Evolutionary conservation across 2,113 vertebrate genomes (phyloP).

Genomic region (Thamnophis sirtalis): DNA sequence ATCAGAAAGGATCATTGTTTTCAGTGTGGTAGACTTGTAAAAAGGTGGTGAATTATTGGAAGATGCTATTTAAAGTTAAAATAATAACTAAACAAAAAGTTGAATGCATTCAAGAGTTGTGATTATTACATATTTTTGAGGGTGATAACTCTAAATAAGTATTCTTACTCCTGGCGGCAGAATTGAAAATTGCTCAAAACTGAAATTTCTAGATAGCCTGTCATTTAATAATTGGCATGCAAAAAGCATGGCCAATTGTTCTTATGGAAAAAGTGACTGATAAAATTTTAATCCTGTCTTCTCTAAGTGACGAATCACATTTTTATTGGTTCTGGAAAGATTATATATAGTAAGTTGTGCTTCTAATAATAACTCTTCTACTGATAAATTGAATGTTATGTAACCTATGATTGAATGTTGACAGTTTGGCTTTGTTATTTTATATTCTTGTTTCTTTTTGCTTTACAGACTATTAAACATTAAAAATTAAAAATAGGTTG

Average conservation of each 20-base stretch:
- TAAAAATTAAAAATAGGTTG: neutral
- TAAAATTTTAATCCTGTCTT: neutral
- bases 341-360: neutral
- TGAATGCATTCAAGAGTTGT: neutral
- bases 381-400: neutral
- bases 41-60: neutral
- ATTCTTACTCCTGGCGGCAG: neutral
- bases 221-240: neutral
- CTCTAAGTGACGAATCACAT: neutral
- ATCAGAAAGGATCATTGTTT: neutral
- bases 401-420: neutral
- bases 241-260: neutral
- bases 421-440: neutral
- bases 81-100: neutral
- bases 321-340: neutral
- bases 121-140: neutral
- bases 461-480: neutral
- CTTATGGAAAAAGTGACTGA: neutral
- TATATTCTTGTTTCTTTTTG: neutral
- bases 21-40: neutral
- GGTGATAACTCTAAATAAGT: neutral
- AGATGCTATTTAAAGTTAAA: neutral
- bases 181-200: neutral
- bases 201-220: neutral
- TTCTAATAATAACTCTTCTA: neutral